These are phyloP conservation scores for Nephrocerus scutellatus DNA, from an alignment of 2,888 invertebrate genomes.

Conservation along the genomic window DNA sequence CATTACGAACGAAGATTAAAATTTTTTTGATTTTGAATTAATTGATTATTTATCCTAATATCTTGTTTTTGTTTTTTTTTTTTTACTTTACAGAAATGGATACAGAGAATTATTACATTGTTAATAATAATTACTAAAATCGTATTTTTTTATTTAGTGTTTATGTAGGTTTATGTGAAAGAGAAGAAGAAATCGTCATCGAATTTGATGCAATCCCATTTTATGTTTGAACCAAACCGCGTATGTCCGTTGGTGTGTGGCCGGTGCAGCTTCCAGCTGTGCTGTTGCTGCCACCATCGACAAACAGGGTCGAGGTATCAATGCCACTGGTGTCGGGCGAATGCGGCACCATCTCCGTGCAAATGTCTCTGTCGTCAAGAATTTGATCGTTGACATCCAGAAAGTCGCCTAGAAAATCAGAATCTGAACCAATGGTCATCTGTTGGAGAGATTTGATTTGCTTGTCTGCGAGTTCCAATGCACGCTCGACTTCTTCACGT, in stretches of 20 bases:
- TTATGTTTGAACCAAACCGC: conserved; percentile 45
- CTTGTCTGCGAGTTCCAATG: conserved; percentile 70
- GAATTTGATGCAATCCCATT: no score
- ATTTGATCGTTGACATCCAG: conserved; percentile 44
- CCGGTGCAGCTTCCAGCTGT: conserved; percentile 22
- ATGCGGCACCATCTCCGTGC: conserved; percentile 34
- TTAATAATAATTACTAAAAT: no score
- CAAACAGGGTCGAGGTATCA: conserved; percentile 38
- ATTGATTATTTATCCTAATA: conserved; percentile 9
- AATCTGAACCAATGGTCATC: conserved; percentile 50
- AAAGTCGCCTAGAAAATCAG: conserved; percentile 42
- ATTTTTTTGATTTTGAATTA: no score
- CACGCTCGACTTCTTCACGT: conserved; percentile 80
- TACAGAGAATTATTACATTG: no score
- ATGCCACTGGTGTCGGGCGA: conserved; percentile 41
- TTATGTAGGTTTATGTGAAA: no score
- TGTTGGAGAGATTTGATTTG: conserved; percentile 65
- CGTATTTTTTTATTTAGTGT: no score
- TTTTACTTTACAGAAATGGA: conserved; percentile 21
- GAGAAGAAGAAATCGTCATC: no score
- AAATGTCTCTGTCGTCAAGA: conserved; percentile 38
- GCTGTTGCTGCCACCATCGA: conserved; percentile 34
- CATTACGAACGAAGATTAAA: no score
- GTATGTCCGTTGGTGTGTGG: conserved; percentile 34
- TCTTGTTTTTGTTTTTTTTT: neutral